Conservation (phyloP, 1,140 invertebrate genomes). For the Drosophila malerkotliana region DNA sequence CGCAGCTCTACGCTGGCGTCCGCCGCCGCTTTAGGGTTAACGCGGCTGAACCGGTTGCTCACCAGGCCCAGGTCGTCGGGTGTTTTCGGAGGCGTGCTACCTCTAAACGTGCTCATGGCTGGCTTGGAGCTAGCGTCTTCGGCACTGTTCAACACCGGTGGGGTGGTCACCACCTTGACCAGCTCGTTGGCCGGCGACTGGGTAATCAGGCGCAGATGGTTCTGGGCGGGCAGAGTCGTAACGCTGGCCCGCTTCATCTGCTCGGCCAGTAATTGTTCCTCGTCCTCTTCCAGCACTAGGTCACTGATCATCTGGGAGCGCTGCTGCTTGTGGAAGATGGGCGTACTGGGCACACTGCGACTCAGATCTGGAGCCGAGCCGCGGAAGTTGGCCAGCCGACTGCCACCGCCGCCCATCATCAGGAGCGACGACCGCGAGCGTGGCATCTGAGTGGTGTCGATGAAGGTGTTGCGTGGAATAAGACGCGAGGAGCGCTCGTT, state of each 20-base stretch:
- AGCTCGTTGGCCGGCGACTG: constrained; percentile 55
- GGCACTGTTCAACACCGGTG: constrained; percentile 54
- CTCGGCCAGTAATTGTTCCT: constrained; percentile 55
- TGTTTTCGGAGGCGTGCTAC: constrained; percentile 43
- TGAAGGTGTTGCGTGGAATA: constrained; percentile 84
- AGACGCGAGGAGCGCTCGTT: constrained; percentile 83
- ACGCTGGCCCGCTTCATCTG: constrained; percentile 63
- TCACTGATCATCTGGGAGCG: constrained; percentile 67
- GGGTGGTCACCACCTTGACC: constrained; percentile 65
- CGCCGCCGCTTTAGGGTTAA: constrained; percentile 22
- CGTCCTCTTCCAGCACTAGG: constrained; percentile 52
- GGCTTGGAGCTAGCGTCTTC: constrained; percentile 47
- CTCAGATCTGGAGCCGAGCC: constrained; percentile 82
- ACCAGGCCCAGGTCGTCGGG: constrained; percentile 62
- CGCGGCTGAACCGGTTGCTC: constrained; percentile 58
- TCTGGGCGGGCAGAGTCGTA: constrained; percentile 45
- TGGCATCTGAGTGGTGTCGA: constrained; percentile 84
- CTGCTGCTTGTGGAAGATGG: constrained; percentile 67
- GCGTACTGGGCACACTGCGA: constrained; percentile 78
- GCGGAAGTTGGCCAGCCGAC: constrained; percentile 58
- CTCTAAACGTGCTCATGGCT: constrained; percentile 64
- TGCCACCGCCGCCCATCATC: constrained; percentile 46
- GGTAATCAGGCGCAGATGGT: constrained; percentile 55
- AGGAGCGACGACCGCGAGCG: constrained; percentile 85
- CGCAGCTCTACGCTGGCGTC: constrained; percentile 51